Base-by-base conservation (phyloP, 2,113 vertebrate species). In the Synodontis membranacea region DNA sequence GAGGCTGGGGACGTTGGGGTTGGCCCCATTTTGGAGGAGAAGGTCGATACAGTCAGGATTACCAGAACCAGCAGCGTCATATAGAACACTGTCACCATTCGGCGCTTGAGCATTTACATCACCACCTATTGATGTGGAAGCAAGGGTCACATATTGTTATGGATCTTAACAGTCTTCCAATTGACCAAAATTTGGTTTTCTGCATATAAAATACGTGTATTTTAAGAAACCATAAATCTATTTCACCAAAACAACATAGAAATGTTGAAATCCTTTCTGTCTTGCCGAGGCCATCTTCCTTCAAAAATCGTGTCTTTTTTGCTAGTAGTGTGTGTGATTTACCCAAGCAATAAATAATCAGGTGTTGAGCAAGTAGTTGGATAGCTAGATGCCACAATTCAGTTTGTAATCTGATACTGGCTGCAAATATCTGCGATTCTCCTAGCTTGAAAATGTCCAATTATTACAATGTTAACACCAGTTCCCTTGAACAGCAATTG, bases 1-100 rank as follows among this genome's bases (percentile, higher is more conserved):
- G 82, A 91, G 90, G 86, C 93, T 96, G 68, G 96, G 93, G 60
- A 97, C 90, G 37, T 96, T 97, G 44, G 95, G 94, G 70, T 96
- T 93, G 79, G 96, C 97, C 74, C 97, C 95, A 0, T 97, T 95
- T 85, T 97, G 95, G 91, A 98, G 91, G 88, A 98, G 93, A 87
- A 98, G 93, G 72, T 95, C 92, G 42, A 96, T 93, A 82, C 96
- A 97, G 87, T 95, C 95, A 0, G 95, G 95, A 91, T 96, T 96
- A 42, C 94, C 95, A 46, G 96, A 96, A 84, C 94, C 95, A 0
- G 96, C 95, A 19, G 96, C 97, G 62, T 97, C 96, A 86, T 96
- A 92, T 21, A 98, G 82, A 39, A 97, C 92, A 0, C 96, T 96
- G 4, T 96, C 94, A 4, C 95, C 92, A 1, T 96, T 97, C 25